Conservation (phyloP, 2,888 invertebrate genomes). For the Myathropa florea region DNA sequence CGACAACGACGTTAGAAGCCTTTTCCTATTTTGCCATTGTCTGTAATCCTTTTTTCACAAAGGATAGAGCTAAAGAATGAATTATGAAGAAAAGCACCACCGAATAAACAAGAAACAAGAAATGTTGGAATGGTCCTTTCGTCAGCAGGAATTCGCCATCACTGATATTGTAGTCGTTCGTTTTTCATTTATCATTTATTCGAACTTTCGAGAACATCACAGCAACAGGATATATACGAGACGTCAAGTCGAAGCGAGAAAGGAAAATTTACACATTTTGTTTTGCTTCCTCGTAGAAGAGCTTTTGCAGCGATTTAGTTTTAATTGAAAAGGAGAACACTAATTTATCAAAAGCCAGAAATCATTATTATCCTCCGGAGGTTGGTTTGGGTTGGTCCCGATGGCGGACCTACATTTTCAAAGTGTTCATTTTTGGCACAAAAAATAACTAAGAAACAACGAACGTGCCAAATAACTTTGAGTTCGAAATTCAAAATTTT, state of each 20-base stretch:
- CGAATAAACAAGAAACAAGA: conserved; percentile 44
- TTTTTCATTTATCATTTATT: conserved; percentile 63
- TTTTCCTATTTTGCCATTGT: conserved; percentile 32
- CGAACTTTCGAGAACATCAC: conserved; percentile 17
- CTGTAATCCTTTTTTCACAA: conserved; percentile 38
- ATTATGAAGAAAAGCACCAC: conserved; percentile 57
- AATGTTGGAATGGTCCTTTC: conserved; percentile 48
- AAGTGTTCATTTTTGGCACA: conserved; percentile 46
- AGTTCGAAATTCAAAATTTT: conserved; percentile 51
- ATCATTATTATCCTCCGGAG: conserved; percentile 57
- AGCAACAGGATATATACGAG: conserved; percentile 24
- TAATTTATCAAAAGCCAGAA: conserved; percentile 67
- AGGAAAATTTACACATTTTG: conserved; percentile 13
- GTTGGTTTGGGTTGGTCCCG: background rate
- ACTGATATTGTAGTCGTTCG: conserved; percentile 10
- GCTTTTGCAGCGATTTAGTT: conserved; percentile 65
- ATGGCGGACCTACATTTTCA: background rate
- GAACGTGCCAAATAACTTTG: conserved; percentile 32
- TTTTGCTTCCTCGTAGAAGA: background rate
- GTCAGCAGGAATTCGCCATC: conserved; percentile 26
- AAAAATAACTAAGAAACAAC: conserved; percentile 44
- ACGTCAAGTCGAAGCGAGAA: conserved; percentile 7
- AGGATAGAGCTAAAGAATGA: conserved; percentile 57
- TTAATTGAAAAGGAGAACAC: conserved; percentile 68
- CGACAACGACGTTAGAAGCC: conserved; percentile 9